A percentile compares a stretch with the other conserved stretches of the same genome.
Evolutionary conservation across 2,888 invertebrate species (phyloP).

Genomic region (Dynastes grantii): DNA sequence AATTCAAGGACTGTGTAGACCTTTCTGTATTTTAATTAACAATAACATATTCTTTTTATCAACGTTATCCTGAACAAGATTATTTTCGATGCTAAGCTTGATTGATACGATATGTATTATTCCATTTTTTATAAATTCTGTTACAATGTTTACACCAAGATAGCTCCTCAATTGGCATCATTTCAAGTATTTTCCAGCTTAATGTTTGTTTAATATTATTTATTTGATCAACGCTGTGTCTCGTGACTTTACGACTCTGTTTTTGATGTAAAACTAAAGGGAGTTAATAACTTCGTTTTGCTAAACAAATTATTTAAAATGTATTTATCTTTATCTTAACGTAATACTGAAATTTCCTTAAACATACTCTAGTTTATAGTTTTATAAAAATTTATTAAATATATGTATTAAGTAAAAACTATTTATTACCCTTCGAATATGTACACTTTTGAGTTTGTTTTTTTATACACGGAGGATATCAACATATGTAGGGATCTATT

Average conservation of each 20-base stretch:
- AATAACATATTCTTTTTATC: too few species aligned
- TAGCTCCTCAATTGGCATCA: slow-evolving; percentile 29
- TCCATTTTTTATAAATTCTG: background rate
- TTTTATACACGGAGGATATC: too few species aligned
- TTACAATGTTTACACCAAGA: background rate
- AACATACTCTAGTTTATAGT: too few species aligned
- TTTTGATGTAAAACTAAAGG: slow-evolving; percentile 15
- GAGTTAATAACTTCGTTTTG: slow-evolving; percentile 4
- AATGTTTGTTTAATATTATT: slow-evolving; percentile 12
- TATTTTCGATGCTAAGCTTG: too few species aligned
- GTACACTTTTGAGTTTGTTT: too few species aligned
- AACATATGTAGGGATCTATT: too few species aligned
- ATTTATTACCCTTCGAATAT: too few species aligned
- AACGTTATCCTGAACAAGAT: too few species aligned
- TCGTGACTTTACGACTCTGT: slow-evolving; percentile 18
- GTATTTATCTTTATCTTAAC: background rate
- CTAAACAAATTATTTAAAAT: background rate
- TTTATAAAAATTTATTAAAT: too few species aligned
- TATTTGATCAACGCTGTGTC: background rate
- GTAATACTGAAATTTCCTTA: background rate
- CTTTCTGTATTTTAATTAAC: too few species aligned
- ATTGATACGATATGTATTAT: background rate
- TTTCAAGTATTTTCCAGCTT: slow-evolving; percentile 34
- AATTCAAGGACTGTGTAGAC: too few species aligned
- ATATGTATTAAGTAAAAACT: too few species aligned